A percentile compares a stretch with the other conserved stretches of the same genome.
phyloP scores from a whole-genome alignment of 1,140 invertebrate genomes.

The Solen grandis region DNA sequence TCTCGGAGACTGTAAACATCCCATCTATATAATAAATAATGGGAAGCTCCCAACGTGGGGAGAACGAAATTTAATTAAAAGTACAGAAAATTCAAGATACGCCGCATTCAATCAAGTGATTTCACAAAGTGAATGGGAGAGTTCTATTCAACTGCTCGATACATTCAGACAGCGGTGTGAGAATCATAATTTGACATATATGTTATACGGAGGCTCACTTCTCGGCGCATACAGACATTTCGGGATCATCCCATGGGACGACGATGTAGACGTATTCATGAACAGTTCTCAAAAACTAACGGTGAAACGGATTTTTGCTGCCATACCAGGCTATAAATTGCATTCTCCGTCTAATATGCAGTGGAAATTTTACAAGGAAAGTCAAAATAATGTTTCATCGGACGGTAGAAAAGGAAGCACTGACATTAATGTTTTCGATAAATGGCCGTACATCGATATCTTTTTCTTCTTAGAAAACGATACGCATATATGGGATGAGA shows the following conservation, averaged over 20 bases:
- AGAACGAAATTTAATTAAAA: slow-evolving; percentile 22
- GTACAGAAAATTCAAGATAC: slow-evolving; percentile 18
- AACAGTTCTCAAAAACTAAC: slow-evolving; percentile 43
- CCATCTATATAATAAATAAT: slow-evolving; percentile 5
- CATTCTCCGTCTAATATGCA: slow-evolving; percentile 36
- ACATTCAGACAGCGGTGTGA: slow-evolving; percentile 29
- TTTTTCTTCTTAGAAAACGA: slow-evolving; percentile 74
- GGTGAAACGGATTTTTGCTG: slow-evolving; percentile 3
- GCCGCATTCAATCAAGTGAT: slow-evolving; percentile 24
- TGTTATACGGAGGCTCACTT: slow-evolving; percentile 64
- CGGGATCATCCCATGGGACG: slow-evolving; percentile 69
- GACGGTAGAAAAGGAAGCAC: neutral
- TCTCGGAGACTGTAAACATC: neutral
- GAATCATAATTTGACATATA: slow-evolving; percentile 52
- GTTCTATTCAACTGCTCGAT: slow-evolving; percentile 31
- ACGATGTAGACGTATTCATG: slow-evolving; percentile 68
- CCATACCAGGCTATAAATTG: slow-evolving; percentile 11
- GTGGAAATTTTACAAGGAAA: slow-evolving; percentile 55
- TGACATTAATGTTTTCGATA: neutral
- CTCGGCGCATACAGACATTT: slow-evolving; percentile 68
- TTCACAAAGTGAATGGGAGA: neutral
- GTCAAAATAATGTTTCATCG: no score
- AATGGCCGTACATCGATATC: slow-evolving; percentile 77
- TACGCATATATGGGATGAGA: slow-evolving; percentile 73
- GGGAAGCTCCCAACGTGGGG: neutral